A percentile compares a stretch with the other conserved stretches of the same genome.
phyloP scores from a whole-genome alignment of 1,140 invertebrate species.

The Holcopasites calliopsidis region DNA sequence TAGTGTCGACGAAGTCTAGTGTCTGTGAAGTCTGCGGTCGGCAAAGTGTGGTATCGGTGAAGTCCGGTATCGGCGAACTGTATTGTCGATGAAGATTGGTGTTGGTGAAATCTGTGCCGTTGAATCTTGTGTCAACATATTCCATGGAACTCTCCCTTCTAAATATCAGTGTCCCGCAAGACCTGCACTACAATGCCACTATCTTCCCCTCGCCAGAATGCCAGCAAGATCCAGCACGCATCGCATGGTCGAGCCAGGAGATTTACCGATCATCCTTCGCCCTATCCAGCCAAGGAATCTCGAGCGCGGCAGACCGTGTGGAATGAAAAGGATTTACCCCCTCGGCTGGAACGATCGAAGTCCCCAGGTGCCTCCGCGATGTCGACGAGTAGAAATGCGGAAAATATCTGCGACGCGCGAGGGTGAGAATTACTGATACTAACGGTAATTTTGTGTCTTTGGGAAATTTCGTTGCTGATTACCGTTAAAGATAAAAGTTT shows the following conservation, averaged over 20 bases:
- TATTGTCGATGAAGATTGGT: constrained; percentile 7
- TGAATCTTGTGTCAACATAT: neutral
- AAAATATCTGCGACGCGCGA: too few relatives aligned
- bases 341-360: too few relatives aligned
- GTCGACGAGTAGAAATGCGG: too few relatives aligned
- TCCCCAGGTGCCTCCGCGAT: too few relatives aligned
- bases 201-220: neutral
- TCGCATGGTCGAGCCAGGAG: neutral
- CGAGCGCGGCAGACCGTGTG: neutral
- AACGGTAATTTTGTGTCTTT: too few relatives aligned
- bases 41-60: too few relatives aligned
- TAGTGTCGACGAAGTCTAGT: too few relatives aligned
- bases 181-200: neutral
- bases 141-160: constrained; percentile 6
- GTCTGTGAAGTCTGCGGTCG: too few relatives aligned
- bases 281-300: neutral
- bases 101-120: neutral
- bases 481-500: too few relatives aligned
- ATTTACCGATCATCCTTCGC: neutral
- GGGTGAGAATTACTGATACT: too few relatives aligned
- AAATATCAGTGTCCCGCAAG: neutral
- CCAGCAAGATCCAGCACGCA: neutral
- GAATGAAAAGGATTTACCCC: neutral
- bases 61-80: too few relatives aligned
- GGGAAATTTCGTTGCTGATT: too few relatives aligned